These are phyloP conservation scores for Drosophila serrata DNA, from an alignment of 1,140 invertebrate species.

Conservation along the genomic window DNA sequence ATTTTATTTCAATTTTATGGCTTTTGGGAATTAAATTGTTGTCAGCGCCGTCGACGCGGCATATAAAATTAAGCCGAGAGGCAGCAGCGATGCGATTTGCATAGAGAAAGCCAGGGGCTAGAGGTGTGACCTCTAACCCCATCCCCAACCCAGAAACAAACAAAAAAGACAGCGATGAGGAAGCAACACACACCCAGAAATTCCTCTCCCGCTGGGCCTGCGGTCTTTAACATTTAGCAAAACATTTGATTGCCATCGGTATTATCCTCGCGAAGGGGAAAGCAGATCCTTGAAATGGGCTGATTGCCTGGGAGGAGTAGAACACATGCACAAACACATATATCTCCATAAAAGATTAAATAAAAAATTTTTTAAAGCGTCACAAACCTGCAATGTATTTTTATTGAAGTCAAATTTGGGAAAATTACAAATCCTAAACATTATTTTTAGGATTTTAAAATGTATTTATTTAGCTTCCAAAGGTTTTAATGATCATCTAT, in stretches of 20 bases:
- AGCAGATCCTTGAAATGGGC: constrained; percentile 9
- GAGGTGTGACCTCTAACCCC: constrained; percentile 67
- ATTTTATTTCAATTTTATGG: constrained; percentile 81
- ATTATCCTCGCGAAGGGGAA: constrained; percentile 7
- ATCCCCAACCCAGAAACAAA: no score
- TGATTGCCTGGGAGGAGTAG: constrained; percentile 33
- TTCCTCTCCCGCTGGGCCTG: constrained; percentile 35
- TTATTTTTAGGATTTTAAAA: no score
- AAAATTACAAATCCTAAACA: no score
- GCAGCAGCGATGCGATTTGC: constrained; percentile 30
- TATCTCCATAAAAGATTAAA: constrained; percentile 36
- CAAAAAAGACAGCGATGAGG: no score
- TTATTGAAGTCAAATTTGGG: not conserved
- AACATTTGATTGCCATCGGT: constrained; percentile 55
- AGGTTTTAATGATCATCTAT: no score
- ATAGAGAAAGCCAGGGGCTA: constrained; percentile 26
- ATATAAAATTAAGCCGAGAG: constrained; percentile 74
- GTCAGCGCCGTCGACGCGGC: constrained; percentile 35
- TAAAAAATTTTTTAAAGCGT: not conserved
- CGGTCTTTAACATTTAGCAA: constrained; percentile 47
- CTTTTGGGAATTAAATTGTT: constrained; percentile 81
- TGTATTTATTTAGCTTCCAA: no score
- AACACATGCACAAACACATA: not conserved
- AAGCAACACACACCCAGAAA: not conserved
- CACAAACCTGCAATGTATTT: not conserved